Evolutionary conservation across 1,140 invertebrate genomes (phyloP).

Genomic region (Musca domestica): DNA sequence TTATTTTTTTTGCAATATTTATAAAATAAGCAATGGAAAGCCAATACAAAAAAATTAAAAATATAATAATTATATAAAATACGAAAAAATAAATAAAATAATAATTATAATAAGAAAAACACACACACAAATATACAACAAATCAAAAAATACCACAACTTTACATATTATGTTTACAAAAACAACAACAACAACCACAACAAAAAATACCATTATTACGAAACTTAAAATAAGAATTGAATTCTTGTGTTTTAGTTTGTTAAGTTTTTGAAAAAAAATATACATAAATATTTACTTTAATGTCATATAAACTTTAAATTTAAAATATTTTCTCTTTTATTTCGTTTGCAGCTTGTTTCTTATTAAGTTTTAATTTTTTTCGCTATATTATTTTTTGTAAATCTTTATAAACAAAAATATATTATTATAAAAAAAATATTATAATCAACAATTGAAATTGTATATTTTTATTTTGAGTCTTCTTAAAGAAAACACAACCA

Average conservation of each 20-base stretch:
- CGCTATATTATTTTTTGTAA: conserved; percentile 1
- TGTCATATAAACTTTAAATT: conserved; percentile 1
- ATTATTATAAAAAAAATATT: no score
- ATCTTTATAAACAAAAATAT: background rate
- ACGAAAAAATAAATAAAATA: background rate
- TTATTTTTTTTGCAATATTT: conserved; percentile 8
- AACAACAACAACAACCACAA: conserved; percentile 9
- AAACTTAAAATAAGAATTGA: conserved; percentile 10
- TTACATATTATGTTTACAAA: conserved; percentile 6
- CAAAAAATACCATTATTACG: background rate
- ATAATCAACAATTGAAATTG: no score
- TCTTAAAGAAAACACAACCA: no score
- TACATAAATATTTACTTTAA: background rate
- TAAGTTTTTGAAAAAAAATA: conserved; percentile 13
- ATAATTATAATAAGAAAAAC: background rate
- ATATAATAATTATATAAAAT: conserved; percentile 5
- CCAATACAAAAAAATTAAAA: background rate
- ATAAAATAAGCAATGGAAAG: conserved; percentile 17
- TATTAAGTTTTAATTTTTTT: conserved; percentile 5
- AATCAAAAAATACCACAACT: background rate
- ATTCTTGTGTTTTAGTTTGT: conserved; percentile 17
- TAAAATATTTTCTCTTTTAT: background rate
- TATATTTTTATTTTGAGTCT: no score
- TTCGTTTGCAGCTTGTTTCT: background rate
- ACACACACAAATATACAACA: background rate